Evolutionary conservation across 1,140 invertebrate genomes (phyloP).

Genomic region (Eupristina koningsbergeri): DNA sequence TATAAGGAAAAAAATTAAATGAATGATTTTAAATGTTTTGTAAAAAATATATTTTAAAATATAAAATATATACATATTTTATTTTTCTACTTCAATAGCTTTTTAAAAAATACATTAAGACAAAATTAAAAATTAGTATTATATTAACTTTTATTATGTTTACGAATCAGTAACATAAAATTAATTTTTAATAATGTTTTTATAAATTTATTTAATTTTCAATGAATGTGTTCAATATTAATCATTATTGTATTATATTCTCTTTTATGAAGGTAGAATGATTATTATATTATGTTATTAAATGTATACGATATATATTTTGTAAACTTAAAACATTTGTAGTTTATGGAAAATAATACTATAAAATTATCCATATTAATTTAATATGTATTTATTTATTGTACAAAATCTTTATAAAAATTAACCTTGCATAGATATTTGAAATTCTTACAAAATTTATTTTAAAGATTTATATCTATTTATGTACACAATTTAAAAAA

Average conservation of each 20-base stretch:
- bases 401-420: slow-evolving; percentile 38
- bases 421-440: slow-evolving; percentile 15
- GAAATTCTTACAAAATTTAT: background rate
- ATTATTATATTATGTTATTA: background rate
- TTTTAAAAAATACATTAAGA: background rate
- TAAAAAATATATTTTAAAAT: background rate
- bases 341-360: slow-evolving; percentile 22
- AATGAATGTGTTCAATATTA: background rate
- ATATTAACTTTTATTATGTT: background rate
- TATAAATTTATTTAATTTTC: background rate
- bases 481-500: slow-evolving; percentile 29
- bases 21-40: slow-evolving; percentile 13
- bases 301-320: slow-evolving; percentile 3
- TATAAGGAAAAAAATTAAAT: slow-evolving; percentile 12
- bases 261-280: slow-evolving; percentile 1
- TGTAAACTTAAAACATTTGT: slow-evolving; percentile 38
- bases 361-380: slow-evolving; percentile 10
- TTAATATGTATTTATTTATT: slow-evolving; percentile 25
- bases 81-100: slow-evolving; percentile 9
- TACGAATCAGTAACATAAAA: background rate
- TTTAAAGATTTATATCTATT: background rate
- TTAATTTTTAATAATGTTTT: slow-evolving; percentile 7
- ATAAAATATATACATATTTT: background rate
- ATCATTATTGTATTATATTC: background rate
- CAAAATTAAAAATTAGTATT: background rate